A percentile compares a stretch with the other conserved stretches of the same genome.
Conservation (phyloP, 2,888 invertebrate genomes). For the Diloba caeruleocephala region DNA sequence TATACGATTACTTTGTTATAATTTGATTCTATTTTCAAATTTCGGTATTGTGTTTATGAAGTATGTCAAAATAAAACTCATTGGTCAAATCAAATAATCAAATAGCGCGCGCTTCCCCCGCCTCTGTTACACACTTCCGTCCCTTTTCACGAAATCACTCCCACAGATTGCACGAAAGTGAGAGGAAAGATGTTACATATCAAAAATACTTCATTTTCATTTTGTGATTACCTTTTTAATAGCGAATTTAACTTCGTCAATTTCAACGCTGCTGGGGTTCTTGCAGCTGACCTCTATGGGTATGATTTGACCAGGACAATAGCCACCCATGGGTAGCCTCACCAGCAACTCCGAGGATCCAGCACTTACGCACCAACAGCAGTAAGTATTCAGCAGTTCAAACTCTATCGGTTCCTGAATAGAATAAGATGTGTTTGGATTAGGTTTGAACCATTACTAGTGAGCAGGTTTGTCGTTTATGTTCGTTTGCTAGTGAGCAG, state of each 20-base stretch:
- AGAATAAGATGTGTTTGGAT: neutral
- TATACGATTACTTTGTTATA: no score
- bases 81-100: no score
- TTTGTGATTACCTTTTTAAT: conserved; percentile 85
- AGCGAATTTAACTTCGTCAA: conserved; percentile 88
- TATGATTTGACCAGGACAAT: conserved; percentile 92
- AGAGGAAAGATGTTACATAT: no score
- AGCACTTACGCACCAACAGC: conserved; percentile 82
- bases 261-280: conserved; percentile 91
- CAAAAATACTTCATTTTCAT: no score
- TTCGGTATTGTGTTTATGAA: no score
- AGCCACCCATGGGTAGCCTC: conserved; percentile 91
- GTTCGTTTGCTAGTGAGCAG: neutral
- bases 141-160: no score
- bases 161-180: no score
- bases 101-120: no score
- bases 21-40: no score
- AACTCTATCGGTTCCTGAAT: conserved; percentile 90
- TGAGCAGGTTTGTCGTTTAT: neutral
- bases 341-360: conserved; percentile 69
- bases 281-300: conserved; percentile 91
- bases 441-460: neutral
- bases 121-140: no score
- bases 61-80: no score
- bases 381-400: conserved; percentile 91